phyloP scores from a whole-genome alignment of 2,888 invertebrate species.

The Lycia hirtaria region DNA sequence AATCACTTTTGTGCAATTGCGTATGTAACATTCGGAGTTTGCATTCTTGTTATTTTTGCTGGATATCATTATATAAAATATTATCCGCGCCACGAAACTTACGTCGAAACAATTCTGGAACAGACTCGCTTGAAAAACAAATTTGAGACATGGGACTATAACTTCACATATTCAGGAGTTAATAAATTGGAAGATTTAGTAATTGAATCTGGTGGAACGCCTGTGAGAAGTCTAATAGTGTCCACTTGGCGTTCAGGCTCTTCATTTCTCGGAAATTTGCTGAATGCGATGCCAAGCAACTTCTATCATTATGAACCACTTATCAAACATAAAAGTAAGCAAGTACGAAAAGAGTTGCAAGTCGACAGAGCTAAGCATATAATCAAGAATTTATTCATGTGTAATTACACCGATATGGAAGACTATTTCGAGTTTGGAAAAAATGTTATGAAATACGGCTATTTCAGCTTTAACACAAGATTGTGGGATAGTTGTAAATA shows the following conservation, averaged over 20 bases:
- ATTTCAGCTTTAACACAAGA: constrained; percentile 93
- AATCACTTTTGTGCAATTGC: constrained; percentile 80
- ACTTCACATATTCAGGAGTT: constrained; percentile 66
- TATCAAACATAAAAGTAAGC: constrained; percentile 91
- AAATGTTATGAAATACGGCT: constrained; percentile 87
- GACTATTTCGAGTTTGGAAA: constrained; percentile 92
- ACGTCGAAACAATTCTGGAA: constrained; percentile 70
- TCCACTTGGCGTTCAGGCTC: constrained; percentile 96
- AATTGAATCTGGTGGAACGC: constrained; percentile 89
- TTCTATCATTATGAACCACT: constrained; percentile 96
- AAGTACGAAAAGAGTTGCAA: constrained; percentile 90
- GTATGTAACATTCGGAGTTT: constrained; percentile 81
- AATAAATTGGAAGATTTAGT: constrained; percentile 88
- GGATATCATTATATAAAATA: constrained; percentile 80
- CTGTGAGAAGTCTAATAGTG: constrained; percentile 90
- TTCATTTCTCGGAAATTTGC: constrained; percentile 93
- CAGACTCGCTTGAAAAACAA: constrained; percentile 68
- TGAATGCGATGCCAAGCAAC: constrained; percentile 94
- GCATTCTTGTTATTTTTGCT: constrained; percentile 77
- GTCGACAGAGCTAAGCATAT: constrained; percentile 88
- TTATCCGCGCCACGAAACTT: constrained; percentile 65
- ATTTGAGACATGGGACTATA: constrained; percentile 69
- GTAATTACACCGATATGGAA: constrained; percentile 90
- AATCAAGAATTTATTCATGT: constrained; percentile 90
- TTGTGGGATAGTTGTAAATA: constrained; percentile 92